Evolutionary conservation across 2,888 invertebrate species (phyloP), one percentile per base, ranked within the genome.

Genomic region (Dexiosoma caninum): DNA sequence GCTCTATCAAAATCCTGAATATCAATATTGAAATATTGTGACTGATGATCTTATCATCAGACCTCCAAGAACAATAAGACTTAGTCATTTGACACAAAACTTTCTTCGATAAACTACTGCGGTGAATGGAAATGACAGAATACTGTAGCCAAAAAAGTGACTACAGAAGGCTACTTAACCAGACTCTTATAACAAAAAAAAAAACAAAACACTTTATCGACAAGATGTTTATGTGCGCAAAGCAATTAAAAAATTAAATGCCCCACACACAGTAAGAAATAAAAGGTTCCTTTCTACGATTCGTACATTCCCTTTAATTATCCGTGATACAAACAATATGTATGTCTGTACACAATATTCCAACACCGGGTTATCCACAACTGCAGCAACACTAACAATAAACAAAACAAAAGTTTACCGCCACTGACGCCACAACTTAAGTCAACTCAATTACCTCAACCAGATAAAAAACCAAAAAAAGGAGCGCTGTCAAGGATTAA

Each of bases 371-470:
- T 53, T 60, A 46, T 5, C 27, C 12, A 21, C 66, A 51, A 66
- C 51, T 59, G 55, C 70, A 62, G 42, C 53, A 44, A 23, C 37
- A 44, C 2, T 2, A 35, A 30, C 21, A 23, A 4, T 0, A 44
- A 62, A 67, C 19, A 42, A 14, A 70, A 75, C n/a, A 55, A 76
- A 79, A 79, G 51, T 66, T 64, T 57, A 57, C 78, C 82, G 82
- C 67, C 82, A 76, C 57, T 76, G 82, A 79, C 79, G 81, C 81
- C 78, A 78, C 81, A 75, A 69, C 42, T 76, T 70, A 77, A 80
- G 74, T 78, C 82, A 82, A 82, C 82, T 82, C 80, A 82, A 82
- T 82, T 82, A 82, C 70, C 77, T 64, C 67, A 62, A 78, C 37
- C 55, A 75, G 55, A 69, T 46, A 75, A 42, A 42, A 49, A 66